Percentiles rank a stretch among this genome's conserved stretches.
phyloP scores from a whole-genome alignment of 2,797 vertebrate genomes.

The Microhierax caerulescens region DNA sequence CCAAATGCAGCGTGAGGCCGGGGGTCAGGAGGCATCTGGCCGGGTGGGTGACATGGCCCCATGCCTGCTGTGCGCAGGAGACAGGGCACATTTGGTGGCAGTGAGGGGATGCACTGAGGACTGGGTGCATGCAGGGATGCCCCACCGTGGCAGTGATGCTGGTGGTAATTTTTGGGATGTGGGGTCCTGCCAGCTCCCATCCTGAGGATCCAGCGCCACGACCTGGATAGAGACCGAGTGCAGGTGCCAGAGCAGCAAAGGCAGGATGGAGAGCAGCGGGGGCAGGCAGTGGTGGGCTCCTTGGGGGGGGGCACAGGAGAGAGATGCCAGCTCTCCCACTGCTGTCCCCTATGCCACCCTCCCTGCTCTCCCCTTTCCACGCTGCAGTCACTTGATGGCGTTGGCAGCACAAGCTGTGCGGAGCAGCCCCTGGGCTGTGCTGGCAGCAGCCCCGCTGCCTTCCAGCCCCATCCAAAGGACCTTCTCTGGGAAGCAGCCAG shows the following conservation, averaged over 20 bases:
- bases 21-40: background rate
- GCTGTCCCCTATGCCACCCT: background rate
- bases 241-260: background rate
- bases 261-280: background rate
- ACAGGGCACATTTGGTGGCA: background rate
- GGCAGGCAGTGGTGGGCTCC: accelerated
- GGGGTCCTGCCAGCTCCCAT: background rate
- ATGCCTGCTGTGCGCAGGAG: accelerated
- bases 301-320: background rate
- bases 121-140: background rate
- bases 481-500: accelerated
- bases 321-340: background rate
- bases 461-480: background rate
- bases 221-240: accelerated
- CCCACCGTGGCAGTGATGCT: background rate
- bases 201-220: background rate
- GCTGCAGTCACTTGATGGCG: slow-evolving; percentile 31
- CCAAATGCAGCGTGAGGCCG: accelerated
- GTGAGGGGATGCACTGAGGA: accelerated
- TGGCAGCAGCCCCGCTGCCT: background rate
- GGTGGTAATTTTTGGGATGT: background rate
- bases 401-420: background rate
- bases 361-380: background rate
- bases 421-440: background rate
- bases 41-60: background rate